Base-by-base conservation (phyloP, 2,888 invertebrate genomes). In the Synergus itoensis region DNA sequence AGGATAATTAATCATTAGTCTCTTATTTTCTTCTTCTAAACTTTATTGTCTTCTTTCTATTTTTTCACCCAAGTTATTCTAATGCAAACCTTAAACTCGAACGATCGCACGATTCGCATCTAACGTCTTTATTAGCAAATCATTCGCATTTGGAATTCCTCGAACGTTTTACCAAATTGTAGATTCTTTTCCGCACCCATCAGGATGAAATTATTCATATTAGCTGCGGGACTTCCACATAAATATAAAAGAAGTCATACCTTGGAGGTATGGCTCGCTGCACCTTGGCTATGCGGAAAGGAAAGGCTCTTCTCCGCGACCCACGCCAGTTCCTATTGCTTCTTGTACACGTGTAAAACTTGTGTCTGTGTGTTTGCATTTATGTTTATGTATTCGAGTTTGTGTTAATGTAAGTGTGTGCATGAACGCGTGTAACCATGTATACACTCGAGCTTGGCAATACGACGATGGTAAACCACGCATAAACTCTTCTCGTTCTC, bases 271-370 rank as follows among this genome's bases (percentile, higher is more conserved):
- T 89, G 91, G 89, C 91, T 91, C 86, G 91, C 89, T 92, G 91
- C 91, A 89, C 89, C 88, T 89, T 87, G 91, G 86, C 89, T 91
- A 92, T 92, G 92, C 92, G 92, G 92, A 92, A 92, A 92, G 92
- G 90, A 91, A 90, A 91, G 91, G 89, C 88, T 87, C 88, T 87
- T 89, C 88, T 84, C 81, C 79, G 76, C 53, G 69, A 65, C 64
- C 45, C 77, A 64, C 77, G 63, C 77, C 63, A 64, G 64, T 64
- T 63, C 43, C 63, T 77, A 63, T 64, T 77, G 63, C 77, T 45
- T 41, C 77, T 77, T 63, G 77, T 60, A 77, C 81, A 76, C 60
- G 76, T 65, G 41, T 76, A 57, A 65, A 82, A 79, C 62, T 48
- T 69, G 28, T 45, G 21, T 21, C 45, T 41, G 69, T 69, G 67